Evolutionary conservation across 2,113 vertebrate genomes (phyloP).

Genomic region (Callithrix jacchus): DNA sequence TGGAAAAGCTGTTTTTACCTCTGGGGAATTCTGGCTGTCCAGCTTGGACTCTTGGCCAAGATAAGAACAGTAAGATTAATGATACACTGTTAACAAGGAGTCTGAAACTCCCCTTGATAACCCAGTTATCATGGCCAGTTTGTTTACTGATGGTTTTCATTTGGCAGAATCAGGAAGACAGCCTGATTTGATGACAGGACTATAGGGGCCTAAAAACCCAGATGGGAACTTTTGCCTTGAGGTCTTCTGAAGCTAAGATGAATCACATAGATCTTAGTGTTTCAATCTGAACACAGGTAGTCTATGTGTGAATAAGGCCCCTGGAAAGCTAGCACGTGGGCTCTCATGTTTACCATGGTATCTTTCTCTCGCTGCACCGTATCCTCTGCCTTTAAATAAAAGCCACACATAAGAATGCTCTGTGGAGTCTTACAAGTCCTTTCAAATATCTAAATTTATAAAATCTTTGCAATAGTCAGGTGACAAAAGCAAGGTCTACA

Average conservation of each 20-base stretch:
- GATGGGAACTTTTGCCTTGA: not conserved
- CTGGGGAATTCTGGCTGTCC: not conserved
- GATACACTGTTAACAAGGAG: not conserved
- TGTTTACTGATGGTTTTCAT: not conserved
- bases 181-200: not conserved
- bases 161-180: not conserved
- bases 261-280: not conserved
- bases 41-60: not conserved
- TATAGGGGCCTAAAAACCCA: not conserved
- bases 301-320: not conserved
- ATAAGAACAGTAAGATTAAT: not conserved
- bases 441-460: not conserved
- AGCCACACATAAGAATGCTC: not conserved
- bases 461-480: not conserved
- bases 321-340: not conserved
- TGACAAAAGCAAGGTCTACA: not conserved
- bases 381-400: not conserved
- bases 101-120: not conserved
- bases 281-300: not conserved
- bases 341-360: not conserved
- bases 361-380: not conserved
- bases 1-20: not conserved
- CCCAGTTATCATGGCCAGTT: not conserved
- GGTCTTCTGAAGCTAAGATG: not conserved
- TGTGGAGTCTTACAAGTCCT: not conserved